Conservation (phyloP, 2,797 vertebrate species). For the Pseudochromis fuscus region DNA sequence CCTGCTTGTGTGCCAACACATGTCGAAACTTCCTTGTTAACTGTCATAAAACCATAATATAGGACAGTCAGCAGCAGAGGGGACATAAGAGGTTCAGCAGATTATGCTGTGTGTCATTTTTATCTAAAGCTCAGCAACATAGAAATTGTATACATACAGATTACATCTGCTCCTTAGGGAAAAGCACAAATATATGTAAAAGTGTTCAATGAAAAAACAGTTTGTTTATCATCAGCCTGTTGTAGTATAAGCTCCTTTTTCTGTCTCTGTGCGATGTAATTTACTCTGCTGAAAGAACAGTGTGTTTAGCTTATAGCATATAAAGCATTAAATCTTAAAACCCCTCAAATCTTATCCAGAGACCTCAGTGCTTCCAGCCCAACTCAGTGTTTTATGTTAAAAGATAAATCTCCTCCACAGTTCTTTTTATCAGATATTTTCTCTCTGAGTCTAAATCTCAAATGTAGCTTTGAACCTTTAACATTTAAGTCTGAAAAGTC, state of each 20-base stretch:
- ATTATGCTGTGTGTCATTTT: slow-evolving; percentile 8
- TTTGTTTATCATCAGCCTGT: neutral
- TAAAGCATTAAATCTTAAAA: too few relatives aligned
- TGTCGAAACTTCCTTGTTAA: neutral
- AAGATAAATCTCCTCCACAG: slow-evolving; percentile 8
- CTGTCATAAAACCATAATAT: neutral
- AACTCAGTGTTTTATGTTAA: neutral
- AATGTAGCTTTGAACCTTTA: neutral
- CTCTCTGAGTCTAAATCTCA: neutral
- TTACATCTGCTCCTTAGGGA: neutral
- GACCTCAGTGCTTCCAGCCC: too few relatives aligned
- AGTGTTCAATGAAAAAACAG: neutral
- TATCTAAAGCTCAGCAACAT: too few relatives aligned
- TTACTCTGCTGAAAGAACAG: too few relatives aligned
- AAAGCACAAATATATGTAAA: neutral
- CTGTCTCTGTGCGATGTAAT: neutral
- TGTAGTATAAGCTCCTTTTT: slow-evolving; percentile 11
- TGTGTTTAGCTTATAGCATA: slow-evolving; percentile 5
- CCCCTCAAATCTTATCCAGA: too few relatives aligned
- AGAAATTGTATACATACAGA: neutral
- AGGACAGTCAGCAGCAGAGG: neutral
- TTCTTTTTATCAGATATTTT: neutral
- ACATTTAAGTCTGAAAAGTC: neutral
- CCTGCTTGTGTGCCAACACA: slow-evolving; percentile 16
- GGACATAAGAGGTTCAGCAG: neutral